These are phyloP conservation scores for Anomalospiza imberbis DNA, from an alignment of 2,797 vertebrate species.

Conservation along the genomic window DNA sequence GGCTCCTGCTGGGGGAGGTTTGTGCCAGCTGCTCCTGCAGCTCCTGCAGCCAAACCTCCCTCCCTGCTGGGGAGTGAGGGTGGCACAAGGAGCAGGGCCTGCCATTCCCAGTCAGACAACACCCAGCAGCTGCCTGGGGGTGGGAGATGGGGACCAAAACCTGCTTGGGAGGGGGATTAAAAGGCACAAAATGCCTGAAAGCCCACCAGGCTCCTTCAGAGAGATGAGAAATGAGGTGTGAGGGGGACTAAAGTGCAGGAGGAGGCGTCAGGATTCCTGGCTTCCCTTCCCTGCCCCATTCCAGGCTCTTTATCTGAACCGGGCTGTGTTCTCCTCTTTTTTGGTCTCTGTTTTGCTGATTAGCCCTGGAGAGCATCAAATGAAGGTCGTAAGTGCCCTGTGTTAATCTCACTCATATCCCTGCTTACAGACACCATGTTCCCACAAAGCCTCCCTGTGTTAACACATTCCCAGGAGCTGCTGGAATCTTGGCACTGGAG, in stretches of 20 bases:
- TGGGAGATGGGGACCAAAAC: not conserved
- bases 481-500: rapidly evolving
- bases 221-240: not conserved
- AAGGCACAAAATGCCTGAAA: not conserved
- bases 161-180: not conserved
- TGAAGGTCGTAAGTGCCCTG: rapidly evolving
- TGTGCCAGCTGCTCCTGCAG: not conserved
- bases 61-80: not conserved
- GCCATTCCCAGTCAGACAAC: rapidly evolving
- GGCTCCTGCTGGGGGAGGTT: not conserved
- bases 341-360: not conserved
- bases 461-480: not conserved
- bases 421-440: not conserved
- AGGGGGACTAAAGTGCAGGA: not conserved
- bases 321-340: not conserved
- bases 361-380: not conserved
- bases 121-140: not conserved
- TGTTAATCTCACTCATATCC: not conserved
- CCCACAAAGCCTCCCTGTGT: not conserved
- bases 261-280: not conserved
- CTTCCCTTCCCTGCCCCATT: not conserved
- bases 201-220: not conserved
- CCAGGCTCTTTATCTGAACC: not conserved
- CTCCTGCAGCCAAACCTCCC: not conserved
- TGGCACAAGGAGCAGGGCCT: not conserved